Conservation (phyloP, 2,888 invertebrate species). For the Neoascia interrupta region DNA sequence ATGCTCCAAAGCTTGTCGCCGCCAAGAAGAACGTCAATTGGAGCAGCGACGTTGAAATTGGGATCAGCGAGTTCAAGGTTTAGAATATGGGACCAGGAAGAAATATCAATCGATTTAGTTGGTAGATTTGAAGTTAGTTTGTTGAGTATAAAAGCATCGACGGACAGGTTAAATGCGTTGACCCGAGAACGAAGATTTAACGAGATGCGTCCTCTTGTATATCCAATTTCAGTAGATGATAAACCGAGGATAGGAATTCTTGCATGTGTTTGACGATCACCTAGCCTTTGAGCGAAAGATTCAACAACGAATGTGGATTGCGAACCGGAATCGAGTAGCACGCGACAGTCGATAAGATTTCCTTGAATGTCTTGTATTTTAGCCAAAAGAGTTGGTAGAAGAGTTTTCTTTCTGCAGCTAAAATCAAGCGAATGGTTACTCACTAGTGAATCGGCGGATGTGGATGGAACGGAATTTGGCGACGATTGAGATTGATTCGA, state of each 20-base stretch:
- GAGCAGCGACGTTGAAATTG: constrained; percentile 31
- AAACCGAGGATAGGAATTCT: neutral
- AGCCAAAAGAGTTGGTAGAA: no score
- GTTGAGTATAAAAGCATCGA: neutral
- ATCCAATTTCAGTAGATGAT: neutral
- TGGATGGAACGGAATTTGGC: no score
- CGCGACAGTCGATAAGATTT: no score
- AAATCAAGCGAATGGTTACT: no score
- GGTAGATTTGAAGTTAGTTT: constrained; percentile 5
- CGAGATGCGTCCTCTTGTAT: neutral
- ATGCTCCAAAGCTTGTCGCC: constrained; percentile 52
- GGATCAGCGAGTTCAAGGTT: constrained; percentile 46
- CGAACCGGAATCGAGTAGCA: neutral
- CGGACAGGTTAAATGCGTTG: neutral
- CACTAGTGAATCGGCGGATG: no score
- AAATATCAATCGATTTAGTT: neutral
- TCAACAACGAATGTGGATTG: constrained; percentile 3
- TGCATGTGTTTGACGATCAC: neutral
- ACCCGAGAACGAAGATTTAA: neutral
- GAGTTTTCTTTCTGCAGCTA: no score
- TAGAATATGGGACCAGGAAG: neutral
- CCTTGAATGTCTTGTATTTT: no score
- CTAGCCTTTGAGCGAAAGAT: neutral
- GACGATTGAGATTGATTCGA: no score
- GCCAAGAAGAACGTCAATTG: constrained; percentile 51